These are phyloP conservation scores for Chionodraco myersi DNA, from an alignment of 2,113 vertebrate genomes.

Conservation along the genomic window DNA sequence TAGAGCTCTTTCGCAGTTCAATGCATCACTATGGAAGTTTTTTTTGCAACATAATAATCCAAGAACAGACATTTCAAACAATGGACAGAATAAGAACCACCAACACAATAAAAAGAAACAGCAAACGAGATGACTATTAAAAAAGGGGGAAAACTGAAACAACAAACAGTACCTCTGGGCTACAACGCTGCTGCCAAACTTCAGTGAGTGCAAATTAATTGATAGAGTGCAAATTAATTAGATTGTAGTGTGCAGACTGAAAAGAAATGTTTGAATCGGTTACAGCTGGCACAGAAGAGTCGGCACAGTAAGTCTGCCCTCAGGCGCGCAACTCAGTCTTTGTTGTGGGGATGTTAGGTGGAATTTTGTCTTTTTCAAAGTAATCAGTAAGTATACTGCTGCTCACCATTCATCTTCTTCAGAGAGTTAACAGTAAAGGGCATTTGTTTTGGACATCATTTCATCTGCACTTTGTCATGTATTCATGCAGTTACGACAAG, in stretches of 20 bases:
- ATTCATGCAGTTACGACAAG: not conserved
- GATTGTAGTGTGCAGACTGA: conserved; percentile 43
- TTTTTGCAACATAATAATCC: not conserved
- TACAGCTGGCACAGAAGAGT: conserved; percentile 5
- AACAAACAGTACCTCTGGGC: conserved; percentile 18
- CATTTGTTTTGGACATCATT: not conserved
- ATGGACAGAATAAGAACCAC: conserved; percentile 5
- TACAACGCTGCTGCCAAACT: conserved; percentile 25
- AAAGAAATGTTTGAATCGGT: conserved; percentile 20
- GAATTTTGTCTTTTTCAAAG: not conserved
- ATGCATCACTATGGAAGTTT: not conserved
- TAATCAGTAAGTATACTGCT: not conserved
- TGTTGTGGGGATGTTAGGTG: not conserved
- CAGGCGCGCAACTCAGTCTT: not conserved
- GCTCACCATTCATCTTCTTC: not conserved
- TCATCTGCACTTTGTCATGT: not conserved
- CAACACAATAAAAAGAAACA: conserved; percentile 22
- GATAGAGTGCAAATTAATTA: conserved; percentile 17
- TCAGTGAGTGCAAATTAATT: conserved; percentile 40
- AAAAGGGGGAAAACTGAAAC: conserved; percentile 6
- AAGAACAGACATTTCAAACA: conserved; percentile 10
- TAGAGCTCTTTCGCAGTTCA: not conserved
- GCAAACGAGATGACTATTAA: not conserved
- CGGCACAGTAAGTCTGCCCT: not conserved
- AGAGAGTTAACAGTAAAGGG: not conserved